A percentile compares a stretch with the other conserved stretches of the same genome.
These are phyloP conservation scores for Scaptomyza reducta DNA, from an alignment of 2,888 invertebrate genomes.

Conservation along the genomic window DNA sequence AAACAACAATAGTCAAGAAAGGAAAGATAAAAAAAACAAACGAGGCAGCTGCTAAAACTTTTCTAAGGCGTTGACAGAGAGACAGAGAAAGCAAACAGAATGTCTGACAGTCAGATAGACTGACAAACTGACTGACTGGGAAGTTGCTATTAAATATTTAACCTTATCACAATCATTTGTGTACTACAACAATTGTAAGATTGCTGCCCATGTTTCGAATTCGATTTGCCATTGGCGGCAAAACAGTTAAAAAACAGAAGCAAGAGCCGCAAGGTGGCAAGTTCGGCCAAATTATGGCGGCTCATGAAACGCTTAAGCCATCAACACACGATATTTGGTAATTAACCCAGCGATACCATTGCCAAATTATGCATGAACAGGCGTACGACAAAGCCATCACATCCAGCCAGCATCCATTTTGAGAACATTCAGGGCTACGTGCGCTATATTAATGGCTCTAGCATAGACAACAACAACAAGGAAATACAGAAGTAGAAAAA, in stretches of 20 bases:
- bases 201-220: not conserved
- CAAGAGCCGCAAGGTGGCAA: constrained; percentile 50
- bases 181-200: constrained; percentile 6
- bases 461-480: constrained; percentile 26
- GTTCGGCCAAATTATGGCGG: constrained; percentile 58
- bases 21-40: constrained; percentile 6
- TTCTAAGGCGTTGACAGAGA: constrained; percentile 63
- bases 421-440: constrained; percentile 42
- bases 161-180: constrained; percentile 62
- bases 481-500: not conserved
- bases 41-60: constrained; percentile 47
- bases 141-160: constrained; percentile 71
- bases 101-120: constrained; percentile 21
- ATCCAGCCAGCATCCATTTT: constrained; percentile 8
- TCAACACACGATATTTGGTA: constrained; percentile 78
- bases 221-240: constrained; percentile 21
- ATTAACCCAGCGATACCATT: constrained; percentile 69
- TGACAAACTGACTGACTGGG: constrained; percentile 22
- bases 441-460: constrained; percentile 60
- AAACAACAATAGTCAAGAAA: constrained; percentile 40
- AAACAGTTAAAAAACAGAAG: constrained; percentile 43
- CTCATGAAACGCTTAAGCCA: constrained; percentile 71
- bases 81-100: constrained; percentile 26
- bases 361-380: constrained; percentile 53
- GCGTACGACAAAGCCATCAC: constrained; percentile 26